A percentile compares a stretch with the other conserved stretches of the same genome.
phyloP scores from a whole-genome alignment of 2,113 vertebrate genomes.

The Corynorhinus townsendii region DNA sequence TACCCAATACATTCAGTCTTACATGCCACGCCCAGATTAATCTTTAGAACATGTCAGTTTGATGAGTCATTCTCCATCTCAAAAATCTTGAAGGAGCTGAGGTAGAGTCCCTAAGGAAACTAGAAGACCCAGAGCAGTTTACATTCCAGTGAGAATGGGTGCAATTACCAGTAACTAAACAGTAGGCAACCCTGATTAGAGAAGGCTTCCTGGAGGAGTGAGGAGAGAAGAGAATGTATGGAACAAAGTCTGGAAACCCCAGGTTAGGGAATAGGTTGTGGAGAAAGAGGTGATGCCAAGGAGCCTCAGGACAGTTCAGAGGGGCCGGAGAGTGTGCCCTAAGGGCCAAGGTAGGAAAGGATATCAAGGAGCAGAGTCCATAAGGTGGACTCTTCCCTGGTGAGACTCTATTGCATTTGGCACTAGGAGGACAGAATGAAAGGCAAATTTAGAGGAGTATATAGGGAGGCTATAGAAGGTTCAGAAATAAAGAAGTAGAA shows the following conservation, averaged over 20 bases:
- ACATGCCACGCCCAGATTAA: neutral
- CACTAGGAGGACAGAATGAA: neutral
- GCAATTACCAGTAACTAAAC: neutral
- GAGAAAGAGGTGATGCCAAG: neutral
- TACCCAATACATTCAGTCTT: neutral
- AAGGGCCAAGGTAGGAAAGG: neutral
- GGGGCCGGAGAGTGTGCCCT: neutral
- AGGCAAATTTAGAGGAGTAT: neutral
- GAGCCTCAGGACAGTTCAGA: neutral
- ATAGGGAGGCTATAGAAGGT: neutral
- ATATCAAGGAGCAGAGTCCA: neutral
- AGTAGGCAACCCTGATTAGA: neutral
- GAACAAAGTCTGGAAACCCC: neutral
- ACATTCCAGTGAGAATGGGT: neutral
- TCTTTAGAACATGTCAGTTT: constrained; percentile 34
- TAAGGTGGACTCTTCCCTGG: neutral
- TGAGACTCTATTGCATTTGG: neutral
- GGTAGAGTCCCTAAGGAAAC: neutral
- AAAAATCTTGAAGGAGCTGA: constrained; percentile 13
- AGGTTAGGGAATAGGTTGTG: neutral
- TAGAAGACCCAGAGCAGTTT: neutral
- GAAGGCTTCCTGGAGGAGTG: neutral
- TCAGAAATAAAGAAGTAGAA: constrained; percentile 31
- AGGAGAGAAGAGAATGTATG: neutral
- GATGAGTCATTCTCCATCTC: constrained; percentile 21